Conservation (phyloP, 2,113 vertebrate species). For the Sarotherodon lohbergeri region DNA sequence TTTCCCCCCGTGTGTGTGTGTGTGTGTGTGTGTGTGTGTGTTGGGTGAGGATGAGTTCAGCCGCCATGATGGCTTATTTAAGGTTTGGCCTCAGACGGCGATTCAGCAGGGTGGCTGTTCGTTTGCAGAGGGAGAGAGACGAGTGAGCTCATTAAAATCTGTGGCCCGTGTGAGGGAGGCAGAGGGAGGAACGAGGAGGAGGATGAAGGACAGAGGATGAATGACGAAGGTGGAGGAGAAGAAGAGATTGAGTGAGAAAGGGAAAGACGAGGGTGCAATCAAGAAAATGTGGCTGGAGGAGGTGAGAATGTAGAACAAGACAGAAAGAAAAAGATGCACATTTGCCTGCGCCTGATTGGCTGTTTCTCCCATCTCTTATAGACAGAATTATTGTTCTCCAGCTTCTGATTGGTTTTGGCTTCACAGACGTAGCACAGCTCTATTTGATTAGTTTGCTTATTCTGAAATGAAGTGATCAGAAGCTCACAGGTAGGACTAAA, state of each 20-base stretch:
- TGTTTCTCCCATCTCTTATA: background rate
- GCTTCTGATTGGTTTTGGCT: background rate
- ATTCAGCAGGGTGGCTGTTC: slow-evolving; percentile 7
- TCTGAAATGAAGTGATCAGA: background rate
- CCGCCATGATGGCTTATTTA: slow-evolving; percentile 7
- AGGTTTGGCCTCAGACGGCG: background rate
- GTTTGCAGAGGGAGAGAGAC: background rate
- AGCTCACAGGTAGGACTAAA: background rate
- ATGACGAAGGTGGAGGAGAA: background rate
- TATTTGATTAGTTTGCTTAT: background rate
- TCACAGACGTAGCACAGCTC: background rate
- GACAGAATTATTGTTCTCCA: background rate
- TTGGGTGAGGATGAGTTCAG: background rate
- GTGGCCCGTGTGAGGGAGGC: background rate
- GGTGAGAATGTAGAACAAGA: background rate
- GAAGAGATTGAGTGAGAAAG: background rate
- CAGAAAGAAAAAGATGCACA: background rate
- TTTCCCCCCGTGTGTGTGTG: background rate
- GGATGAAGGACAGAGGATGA: background rate
- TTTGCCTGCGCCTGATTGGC: background rate
- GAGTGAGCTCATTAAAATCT: slow-evolving; percentile 31
- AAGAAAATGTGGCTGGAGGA: background rate
- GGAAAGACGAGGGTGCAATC: background rate
- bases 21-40: background rate
- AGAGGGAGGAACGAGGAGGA: background rate